phyloP scores from a whole-genome alignment of 2,113 vertebrate genomes.

The Ardeotis arabs region DNA sequence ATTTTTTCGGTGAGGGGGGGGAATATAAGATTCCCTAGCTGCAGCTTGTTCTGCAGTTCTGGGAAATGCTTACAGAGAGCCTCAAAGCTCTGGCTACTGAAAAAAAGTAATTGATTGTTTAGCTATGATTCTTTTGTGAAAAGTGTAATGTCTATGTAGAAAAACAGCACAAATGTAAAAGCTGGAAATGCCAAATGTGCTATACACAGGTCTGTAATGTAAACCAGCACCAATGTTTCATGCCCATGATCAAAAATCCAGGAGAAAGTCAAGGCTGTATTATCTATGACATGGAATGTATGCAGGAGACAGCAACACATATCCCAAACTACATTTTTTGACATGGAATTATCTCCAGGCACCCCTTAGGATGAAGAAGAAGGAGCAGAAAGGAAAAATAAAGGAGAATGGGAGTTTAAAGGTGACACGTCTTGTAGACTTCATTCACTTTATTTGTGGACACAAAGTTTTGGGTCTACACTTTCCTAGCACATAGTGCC shows the following conservation, averaged over 20 bases:
- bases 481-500: neutral
- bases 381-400: neutral
- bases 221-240: neutral
- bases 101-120: neutral
- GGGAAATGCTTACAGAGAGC: neutral
- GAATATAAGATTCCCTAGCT: neutral
- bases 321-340: neutral
- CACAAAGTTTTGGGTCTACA: neutral
- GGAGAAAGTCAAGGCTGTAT: neutral
- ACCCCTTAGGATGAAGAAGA: neutral
- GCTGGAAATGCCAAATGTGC: neutral
- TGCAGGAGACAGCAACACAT: neutral
- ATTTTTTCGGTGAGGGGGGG: neutral
- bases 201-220: neutral
- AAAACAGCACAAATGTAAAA: neutral
- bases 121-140: neutral
- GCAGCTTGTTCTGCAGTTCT: neutral
- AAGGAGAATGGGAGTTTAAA: neutral
- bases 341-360: neutral
- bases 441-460: neutral
- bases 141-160: neutral
- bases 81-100: neutral
- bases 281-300: neutral
- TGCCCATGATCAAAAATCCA: neutral
- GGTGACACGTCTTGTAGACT: neutral